A percentile compares a stretch with the other conserved stretches of the same genome.
phyloP scores from a whole-genome alignment of 37 sponge, comb jelly and placozoan species.

The Chondrosia reniformis region DNA sequence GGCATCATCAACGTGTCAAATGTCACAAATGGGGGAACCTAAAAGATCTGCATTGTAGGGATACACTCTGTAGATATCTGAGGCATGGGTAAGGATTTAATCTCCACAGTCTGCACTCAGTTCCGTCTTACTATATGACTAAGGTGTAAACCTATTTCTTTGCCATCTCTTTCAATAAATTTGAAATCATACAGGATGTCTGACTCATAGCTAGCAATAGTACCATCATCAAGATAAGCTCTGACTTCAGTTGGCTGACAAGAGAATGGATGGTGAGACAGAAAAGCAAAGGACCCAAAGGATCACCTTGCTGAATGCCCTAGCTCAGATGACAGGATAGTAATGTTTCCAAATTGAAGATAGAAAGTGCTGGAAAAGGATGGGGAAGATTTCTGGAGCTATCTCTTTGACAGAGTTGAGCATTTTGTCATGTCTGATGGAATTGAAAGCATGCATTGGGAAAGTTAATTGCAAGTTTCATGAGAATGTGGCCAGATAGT shows the following conservation, averaged over 20 bases:
- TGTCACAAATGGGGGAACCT: background rate
- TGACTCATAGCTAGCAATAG: background rate
- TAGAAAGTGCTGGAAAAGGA: background rate
- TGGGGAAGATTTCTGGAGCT: slow-evolving; percentile 11
- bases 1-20: background rate
- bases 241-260: background rate
- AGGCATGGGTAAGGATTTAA: too few species aligned
- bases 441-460: slow-evolving; percentile 25
- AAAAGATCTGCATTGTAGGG: background rate
- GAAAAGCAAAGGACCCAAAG: slow-evolving; percentile 11
- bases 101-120: background rate
- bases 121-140: background rate
- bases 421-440: slow-evolving; percentile 5
- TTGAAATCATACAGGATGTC: background rate
- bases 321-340: background rate
- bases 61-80: background rate
- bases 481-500: background rate
- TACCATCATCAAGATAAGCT: slow-evolving; percentile 16
- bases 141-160: background rate
- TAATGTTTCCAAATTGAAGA: background rate
- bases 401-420: background rate
- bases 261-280: background rate
- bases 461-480: slow-evolving; percentile 13
- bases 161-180: background rate
- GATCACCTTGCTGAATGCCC: slow-evolving; percentile 22